These are phyloP conservation scores for Brachypodius melanocephalos DNA, from an alignment of 2,113 vertebrate genomes.

Conservation along the genomic window DNA sequence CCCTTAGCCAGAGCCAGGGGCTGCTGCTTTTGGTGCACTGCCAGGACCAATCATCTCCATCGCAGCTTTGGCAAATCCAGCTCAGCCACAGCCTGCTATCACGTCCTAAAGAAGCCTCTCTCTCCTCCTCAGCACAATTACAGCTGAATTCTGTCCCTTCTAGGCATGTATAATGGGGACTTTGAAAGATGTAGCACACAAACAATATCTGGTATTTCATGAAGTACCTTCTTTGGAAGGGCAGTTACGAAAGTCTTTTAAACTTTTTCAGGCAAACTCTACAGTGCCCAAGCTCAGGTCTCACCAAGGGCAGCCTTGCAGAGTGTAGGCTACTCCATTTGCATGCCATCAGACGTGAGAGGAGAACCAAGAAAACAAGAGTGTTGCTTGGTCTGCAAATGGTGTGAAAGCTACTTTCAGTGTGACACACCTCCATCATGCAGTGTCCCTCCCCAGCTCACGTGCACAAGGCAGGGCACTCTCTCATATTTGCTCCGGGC, in stretches of 20 bases:
- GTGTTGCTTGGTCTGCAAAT: not conserved
- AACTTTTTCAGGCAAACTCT: not conserved
- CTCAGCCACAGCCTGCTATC: not conserved
- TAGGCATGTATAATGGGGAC: rapidly evolving
- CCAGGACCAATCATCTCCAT: not conserved
- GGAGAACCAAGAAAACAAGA: not conserved
- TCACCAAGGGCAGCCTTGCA: not conserved
- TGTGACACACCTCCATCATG: not conserved
- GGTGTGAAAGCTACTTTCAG: not conserved
- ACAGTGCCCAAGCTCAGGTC: not conserved
- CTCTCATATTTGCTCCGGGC: not conserved
- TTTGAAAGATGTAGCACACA: not conserved
- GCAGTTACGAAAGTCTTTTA: not conserved
- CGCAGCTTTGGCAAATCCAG: not conserved
- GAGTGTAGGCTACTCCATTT: not conserved
- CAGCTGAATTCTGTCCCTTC: not conserved
- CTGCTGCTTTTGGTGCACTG: not conserved
- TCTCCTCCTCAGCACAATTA: not conserved
- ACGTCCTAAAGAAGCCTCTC: not conserved
- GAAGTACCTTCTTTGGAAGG: not conserved
- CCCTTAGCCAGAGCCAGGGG: not conserved
- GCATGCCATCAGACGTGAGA: not conserved
- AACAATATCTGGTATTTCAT: not conserved
- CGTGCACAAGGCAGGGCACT: not conserved
- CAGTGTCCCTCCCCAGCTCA: not conserved